Evolutionary conservation across 2,888 invertebrate species (phyloP).

Genomic region (Psylliodes chrysocephalus): DNA sequence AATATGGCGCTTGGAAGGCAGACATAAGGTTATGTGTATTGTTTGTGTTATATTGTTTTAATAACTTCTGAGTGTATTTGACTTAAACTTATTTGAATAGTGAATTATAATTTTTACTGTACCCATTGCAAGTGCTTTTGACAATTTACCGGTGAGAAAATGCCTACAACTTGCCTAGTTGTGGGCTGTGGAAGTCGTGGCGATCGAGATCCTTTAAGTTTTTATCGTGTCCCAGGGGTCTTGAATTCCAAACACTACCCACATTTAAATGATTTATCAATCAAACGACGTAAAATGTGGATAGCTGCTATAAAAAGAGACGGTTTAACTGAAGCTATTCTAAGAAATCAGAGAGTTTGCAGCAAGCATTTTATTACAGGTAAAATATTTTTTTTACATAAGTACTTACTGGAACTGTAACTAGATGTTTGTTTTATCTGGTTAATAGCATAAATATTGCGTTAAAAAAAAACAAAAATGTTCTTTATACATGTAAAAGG

Average conservation of each 20-base stretch:
- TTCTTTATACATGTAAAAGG: neutral
- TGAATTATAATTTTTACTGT: neutral
- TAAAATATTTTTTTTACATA: constrained; percentile 26
- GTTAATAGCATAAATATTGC: too few species aligned
- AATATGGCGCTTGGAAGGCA: neutral
- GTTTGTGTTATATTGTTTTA: neutral
- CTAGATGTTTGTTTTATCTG: too few species aligned
- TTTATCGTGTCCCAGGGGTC: constrained; percentile 19
- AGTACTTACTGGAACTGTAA: too few species aligned
- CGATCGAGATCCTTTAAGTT: constrained; percentile 9
- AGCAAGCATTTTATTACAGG: too few species aligned
- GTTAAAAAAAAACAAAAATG: too few species aligned
- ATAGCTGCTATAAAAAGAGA: constrained; percentile 28
- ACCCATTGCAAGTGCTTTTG: neutral
- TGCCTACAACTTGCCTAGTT: constrained; percentile 26
- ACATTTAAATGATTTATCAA: constrained; percentile 18
- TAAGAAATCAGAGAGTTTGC: constrained; percentile 27
- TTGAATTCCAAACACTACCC: constrained; percentile 4
- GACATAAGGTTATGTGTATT: neutral
- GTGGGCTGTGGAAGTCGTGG: constrained; percentile 21
- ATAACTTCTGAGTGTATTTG: neutral
- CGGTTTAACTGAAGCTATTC: constrained; percentile 16
- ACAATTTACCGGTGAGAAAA: constrained; percentile 7
- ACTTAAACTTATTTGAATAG: neutral
- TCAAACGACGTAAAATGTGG: constrained; percentile 18